These are phyloP conservation scores for Siniperca scherzeri DNA, from an alignment of 2,797 vertebrate genomes.

Conservation along the genomic window DNA sequence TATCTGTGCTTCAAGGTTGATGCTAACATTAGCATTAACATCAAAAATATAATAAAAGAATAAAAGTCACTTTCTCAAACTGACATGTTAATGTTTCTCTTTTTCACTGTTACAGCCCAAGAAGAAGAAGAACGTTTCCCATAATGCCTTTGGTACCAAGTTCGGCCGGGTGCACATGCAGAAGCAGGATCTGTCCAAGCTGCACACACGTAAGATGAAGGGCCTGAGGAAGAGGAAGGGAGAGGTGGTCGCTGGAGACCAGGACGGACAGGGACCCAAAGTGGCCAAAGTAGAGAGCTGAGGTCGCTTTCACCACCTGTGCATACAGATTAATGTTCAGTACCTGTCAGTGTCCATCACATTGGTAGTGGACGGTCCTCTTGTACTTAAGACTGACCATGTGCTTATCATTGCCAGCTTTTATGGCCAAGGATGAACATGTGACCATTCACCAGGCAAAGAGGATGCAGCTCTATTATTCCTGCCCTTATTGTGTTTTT, in stretches of 20 bases:
- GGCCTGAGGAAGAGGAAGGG: constrained; percentile 92
- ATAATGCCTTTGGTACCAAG: constrained; percentile 92
- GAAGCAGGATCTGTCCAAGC: constrained; percentile 94
- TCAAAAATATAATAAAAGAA: neutral
- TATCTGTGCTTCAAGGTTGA: neutral
- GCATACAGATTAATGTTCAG: neutral
- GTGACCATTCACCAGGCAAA: neutral
- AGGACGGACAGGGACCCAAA: constrained; percentile 77
- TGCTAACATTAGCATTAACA: neutral
- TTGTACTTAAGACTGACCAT: neutral
- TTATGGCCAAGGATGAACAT: neutral
- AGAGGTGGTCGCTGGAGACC: constrained; percentile 58
- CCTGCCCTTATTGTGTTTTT: neutral
- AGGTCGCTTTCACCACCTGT: constrained; percentile 1
- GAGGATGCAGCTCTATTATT: neutral
- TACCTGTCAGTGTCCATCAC: neutral
- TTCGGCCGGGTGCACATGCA: constrained; percentile 97
- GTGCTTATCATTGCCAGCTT: neutral
- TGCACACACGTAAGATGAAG: constrained; percentile 96
- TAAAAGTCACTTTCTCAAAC: neutral
- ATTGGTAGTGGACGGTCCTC: neutral
- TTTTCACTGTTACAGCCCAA: constrained; percentile 84
- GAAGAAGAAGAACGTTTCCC: constrained; percentile 98
- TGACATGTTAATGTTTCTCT: neutral
- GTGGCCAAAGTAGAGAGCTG: constrained; percentile 81